phyloP scores from a whole-genome alignment of 2,888 invertebrate genomes.

The Anorthoa munda region DNA sequence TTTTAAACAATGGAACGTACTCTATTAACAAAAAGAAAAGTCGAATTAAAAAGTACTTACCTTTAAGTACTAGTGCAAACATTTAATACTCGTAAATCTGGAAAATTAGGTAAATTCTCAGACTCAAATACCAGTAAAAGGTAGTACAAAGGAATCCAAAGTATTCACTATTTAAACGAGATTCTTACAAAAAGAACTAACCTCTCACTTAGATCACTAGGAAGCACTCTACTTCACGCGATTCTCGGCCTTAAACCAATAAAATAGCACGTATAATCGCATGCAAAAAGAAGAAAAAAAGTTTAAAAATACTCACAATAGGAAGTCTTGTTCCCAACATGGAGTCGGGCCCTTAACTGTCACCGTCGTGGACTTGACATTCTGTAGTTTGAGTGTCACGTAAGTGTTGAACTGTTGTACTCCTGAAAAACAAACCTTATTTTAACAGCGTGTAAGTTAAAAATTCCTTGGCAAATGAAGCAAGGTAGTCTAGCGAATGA shows the following conservation, averaged over 20 bases:
- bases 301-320: slow-evolving; percentile 96
- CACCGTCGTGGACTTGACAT: slow-evolving; percentile 99
- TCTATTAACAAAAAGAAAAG: not conserved
- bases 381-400: slow-evolving; percentile 98
- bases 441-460: slow-evolving; percentile 4
- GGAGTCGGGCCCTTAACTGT: slow-evolving; percentile 99
- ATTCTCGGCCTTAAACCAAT: slow-evolving; percentile 23
- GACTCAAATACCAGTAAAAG: slow-evolving; percentile 21
- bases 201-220: not conserved
- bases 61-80: not conserved
- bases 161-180: slow-evolving; percentile 43
- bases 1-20: too few relatives aligned
- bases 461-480: slow-evolving; percentile 29
- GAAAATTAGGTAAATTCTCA: not conserved
- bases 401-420: slow-evolving; percentile 98
- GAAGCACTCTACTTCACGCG: slow-evolving; percentile 19
- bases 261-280: slow-evolving; percentile 37
- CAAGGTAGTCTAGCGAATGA: slow-evolving; percentile 42
- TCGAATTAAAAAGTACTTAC: not conserved
- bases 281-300: slow-evolving; percentile 58
- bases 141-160: slow-evolving; percentile 19
- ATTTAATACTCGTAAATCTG: not conserved
- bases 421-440: slow-evolving; percentile 83
- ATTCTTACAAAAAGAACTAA: slow-evolving; percentile 17
- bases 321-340: slow-evolving; percentile 99